Conservation (phyloP, 2,888 invertebrate genomes). For the Ferdinandea cuprea region DNA sequence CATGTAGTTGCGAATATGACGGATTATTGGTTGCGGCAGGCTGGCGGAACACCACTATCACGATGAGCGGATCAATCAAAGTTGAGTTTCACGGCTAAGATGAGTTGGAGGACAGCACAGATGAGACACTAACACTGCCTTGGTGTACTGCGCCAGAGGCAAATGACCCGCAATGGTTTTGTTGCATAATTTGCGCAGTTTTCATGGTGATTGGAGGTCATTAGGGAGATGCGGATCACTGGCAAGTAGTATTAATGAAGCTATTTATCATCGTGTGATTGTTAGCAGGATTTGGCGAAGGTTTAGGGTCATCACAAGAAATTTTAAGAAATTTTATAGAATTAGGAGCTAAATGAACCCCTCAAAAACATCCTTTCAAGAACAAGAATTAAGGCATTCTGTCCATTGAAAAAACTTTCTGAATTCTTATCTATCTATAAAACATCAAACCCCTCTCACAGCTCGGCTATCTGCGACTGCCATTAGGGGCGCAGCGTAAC, state of each 20-base stretch:
- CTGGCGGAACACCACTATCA: constrained; percentile 61
- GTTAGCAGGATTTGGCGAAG: neutral
- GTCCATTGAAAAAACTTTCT: no score
- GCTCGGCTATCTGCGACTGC: no score
- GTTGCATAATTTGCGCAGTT: constrained; percentile 55
- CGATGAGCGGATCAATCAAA: constrained; percentile 73
- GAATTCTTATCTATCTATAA: no score
- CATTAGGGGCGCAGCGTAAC: no score
- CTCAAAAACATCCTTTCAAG: no score
- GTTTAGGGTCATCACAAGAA: no score
- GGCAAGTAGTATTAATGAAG: constrained; percentile 12
- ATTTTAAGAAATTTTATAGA: no score
- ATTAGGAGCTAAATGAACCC: no score
- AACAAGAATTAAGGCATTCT: no score
- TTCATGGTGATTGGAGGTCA: constrained; percentile 43
- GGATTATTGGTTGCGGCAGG: constrained; percentile 57
- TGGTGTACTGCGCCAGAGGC: constrained; percentile 1
- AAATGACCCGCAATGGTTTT: constrained; percentile 35
- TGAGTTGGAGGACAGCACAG: constrained; percentile 50
- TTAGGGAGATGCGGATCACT: constrained; percentile 7
- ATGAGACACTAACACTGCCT: neutral
- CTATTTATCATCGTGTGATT: neutral
- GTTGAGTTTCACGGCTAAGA: constrained; percentile 20
- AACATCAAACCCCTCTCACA: no score
- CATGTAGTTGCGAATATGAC: constrained; percentile 62